A percentile compares a stretch with the other conserved stretches of the same genome.
These are phyloP conservation scores for Dolomedes plantarius DNA, from an alignment of 2,888 invertebrate species.

Conservation along the genomic window DNA sequence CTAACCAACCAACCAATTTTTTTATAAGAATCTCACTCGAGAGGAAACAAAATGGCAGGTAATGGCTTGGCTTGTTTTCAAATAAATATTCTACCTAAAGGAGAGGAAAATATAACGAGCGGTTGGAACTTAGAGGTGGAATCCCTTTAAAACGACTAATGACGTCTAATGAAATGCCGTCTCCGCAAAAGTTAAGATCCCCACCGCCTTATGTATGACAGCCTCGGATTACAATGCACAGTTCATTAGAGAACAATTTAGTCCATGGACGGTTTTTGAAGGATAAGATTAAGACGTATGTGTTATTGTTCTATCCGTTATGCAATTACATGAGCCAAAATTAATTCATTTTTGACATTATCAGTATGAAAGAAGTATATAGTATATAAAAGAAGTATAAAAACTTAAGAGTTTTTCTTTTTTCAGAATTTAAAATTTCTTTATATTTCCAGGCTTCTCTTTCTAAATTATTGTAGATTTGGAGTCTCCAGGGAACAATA, in stretches of 20 bases:
- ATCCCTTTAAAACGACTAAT: slow-evolving; percentile 68
- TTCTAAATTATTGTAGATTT: no score
- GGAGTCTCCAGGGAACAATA: no score
- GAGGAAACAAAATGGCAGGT: background rate
- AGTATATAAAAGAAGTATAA: no score
- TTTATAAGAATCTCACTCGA: no score
- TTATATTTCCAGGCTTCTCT: no score
- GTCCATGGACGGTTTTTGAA: background rate
- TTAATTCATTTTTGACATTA: no score
- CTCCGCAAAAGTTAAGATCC: slow-evolving; percentile 52
- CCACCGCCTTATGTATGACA: background rate
- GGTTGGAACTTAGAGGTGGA: background rate
- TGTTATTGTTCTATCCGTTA: no score
- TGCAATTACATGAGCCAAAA: no score
- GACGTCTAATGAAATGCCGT: slow-evolving; percentile 61
- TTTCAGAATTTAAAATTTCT: no score
- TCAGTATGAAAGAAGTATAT: no score
- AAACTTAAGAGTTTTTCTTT: no score
- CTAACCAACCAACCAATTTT: no score
- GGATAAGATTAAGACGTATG: background rate
- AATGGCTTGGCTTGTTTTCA: background rate
- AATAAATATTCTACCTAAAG: background rate
- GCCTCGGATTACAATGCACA: background rate
- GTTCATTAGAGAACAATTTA: background rate
- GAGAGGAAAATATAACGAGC: slow-evolving; percentile 57